These are phyloP conservation scores for Subanguina moxae DNA, from an alignment of 1,140 invertebrate genomes.

Conservation along the genomic window DNA sequence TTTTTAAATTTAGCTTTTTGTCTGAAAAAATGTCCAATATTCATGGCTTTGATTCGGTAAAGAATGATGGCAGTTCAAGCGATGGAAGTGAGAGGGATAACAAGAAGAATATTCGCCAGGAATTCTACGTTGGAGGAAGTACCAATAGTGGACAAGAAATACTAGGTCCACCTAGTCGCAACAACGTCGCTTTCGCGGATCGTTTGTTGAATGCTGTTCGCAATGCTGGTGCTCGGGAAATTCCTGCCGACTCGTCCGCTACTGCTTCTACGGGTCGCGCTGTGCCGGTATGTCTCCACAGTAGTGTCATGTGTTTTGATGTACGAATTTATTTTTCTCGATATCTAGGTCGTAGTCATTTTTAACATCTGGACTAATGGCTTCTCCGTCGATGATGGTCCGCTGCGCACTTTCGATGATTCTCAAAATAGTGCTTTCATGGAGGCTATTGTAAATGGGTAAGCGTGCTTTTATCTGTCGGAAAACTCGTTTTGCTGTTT, in stretches of 20 bases:
- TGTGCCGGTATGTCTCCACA: too few relatives aligned
- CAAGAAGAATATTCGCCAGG: conserved; percentile 32
- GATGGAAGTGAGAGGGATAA: conserved; percentile 29
- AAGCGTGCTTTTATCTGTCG: conserved; percentile 39
- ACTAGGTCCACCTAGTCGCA: conserved; percentile 69
- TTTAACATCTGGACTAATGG: conserved; percentile 89
- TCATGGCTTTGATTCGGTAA: background rate
- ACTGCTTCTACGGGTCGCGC: background rate
- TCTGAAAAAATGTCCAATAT: background rate
- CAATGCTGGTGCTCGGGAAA: conserved; percentile 69
- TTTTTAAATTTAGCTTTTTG: too few relatives aligned
- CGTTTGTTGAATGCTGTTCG: conserved; percentile 44
- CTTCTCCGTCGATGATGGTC: conserved; percentile 85
- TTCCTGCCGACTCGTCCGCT: background rate
- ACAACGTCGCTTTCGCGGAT: conserved; percentile 19
- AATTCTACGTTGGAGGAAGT: conserved; percentile 40
- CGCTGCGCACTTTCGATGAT: conserved; percentile 77
- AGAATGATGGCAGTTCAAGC: background rate
- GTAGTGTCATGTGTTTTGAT: too few relatives aligned
- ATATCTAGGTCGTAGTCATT: conserved; percentile 65
- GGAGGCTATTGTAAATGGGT: conserved; percentile 77
- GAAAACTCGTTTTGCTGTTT: background rate
- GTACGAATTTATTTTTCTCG: conserved; percentile 24
- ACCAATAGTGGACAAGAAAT: conserved; percentile 80
- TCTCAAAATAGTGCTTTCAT: conserved; percentile 82